Evolutionary conservation across 2,113 vertebrate genomes (phyloP), one percentile per base, ranked within the genome.

Genomic region (Zosterops hypoxanthus): DNA sequence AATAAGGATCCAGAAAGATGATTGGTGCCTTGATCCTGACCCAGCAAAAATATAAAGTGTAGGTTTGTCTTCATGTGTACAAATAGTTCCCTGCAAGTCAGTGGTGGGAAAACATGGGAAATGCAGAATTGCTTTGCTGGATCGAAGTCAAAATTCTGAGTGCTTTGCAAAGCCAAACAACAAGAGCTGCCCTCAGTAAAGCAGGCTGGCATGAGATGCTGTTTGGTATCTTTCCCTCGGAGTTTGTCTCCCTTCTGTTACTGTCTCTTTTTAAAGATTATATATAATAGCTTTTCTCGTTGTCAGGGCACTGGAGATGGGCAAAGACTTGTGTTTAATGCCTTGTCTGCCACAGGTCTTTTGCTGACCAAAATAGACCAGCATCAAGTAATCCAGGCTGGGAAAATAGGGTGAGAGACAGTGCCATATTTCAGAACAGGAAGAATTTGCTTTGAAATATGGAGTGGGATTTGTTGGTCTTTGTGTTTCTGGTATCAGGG

Each of bases 81-180:
- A 81, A 86, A 73, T 81, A 82, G 76, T 78, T 96, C 82, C 28
- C n/a, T 64, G 55, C 25, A 85, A 85, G 53, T 76, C 68, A 86
- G 36, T 42, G 25, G 42, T 90, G 63, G 82, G 87, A 88, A 73
- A 82, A 81, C 82, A 92, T 65, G 79, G 85, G 92, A 88, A 93
- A 85, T 55, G 75, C 41, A 93, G 66, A 93, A 95, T 77, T 73
- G 66, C 59, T 72, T 66, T 88, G 59, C 82, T 94, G 92, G 90
- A 93, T 76, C 0, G 0, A 1, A 22, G 11, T 95, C 88, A 97
- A 95, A 94, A 85, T 68, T 63, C 86, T 86, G 86, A 92, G 47
- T 55, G 64, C 64, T 93, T 93, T 96, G 88, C 92, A 86, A 93
- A 94, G 60, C 60, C 76, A 52, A 73, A 77, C 68, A 82, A 76